Percentiles rank a stretch among this genome's conserved stretches.
Conservation (phyloP, 2,888 invertebrate genomes). For the Lasius platythorax region DNA sequence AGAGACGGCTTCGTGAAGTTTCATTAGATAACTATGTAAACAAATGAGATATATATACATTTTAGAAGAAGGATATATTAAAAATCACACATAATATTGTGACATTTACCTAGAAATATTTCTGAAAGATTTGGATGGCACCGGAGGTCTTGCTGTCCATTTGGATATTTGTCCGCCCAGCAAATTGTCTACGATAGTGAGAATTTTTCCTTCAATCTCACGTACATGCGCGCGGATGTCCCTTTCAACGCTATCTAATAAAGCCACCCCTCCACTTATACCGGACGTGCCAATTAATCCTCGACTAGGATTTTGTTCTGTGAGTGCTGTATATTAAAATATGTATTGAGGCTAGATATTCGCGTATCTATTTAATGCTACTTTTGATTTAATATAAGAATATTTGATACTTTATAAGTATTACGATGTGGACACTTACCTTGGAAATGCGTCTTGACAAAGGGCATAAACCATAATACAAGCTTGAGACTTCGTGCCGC, state of each 20-base stretch:
- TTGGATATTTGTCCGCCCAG: slow-evolving; percentile 92
- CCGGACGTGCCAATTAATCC: slow-evolving; percentile 77
- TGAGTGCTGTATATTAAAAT: slow-evolving; percentile 74
- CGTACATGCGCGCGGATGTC: slow-evolving; percentile 95
- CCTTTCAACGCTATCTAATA: slow-evolving; percentile 90
- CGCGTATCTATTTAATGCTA: neutral
- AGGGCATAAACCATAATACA: slow-evolving; percentile 92
- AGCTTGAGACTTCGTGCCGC: slow-evolving; percentile 94
- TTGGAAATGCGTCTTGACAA: slow-evolving; percentile 90
- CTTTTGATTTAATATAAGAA: neutral
- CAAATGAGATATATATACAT: slow-evolving; percentile 76
- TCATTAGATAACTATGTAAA: slow-evolving; percentile 91
- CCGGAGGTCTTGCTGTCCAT: slow-evolving; percentile 98
- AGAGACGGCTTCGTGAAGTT: slow-evolving; percentile 96
- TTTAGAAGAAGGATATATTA: neutral
- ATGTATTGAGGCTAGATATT: neutral
- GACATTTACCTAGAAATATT: slow-evolving; percentile 90
- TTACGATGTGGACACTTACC: slow-evolving; percentile 78
- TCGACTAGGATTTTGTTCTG: slow-evolving; percentile 81
- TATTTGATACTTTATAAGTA: neutral
- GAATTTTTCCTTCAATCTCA: slow-evolving; percentile 96
- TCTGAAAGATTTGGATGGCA: slow-evolving; percentile 96
- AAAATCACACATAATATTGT: neutral
- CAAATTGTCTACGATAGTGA: slow-evolving; percentile 95
- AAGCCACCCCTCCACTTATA: slow-evolving; percentile 82